Conservation (phyloP, 2,113 vertebrate species). For the Indri indri region DNA sequence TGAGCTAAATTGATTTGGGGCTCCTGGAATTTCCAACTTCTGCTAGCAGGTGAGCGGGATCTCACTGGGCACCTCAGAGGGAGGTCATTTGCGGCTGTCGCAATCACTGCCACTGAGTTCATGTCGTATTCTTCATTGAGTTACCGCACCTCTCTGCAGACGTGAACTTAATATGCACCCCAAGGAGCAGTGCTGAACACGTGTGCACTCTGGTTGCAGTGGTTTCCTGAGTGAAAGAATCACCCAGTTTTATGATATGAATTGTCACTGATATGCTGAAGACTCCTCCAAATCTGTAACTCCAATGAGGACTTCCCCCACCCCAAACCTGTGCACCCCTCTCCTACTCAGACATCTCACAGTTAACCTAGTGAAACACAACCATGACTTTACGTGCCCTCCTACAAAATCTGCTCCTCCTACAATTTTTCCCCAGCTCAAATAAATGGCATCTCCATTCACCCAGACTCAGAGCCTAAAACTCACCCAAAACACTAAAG, state of each 20-base stretch:
- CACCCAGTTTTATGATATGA: fast-evolving
- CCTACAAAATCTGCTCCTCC: not conserved
- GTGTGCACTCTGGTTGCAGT: not conserved
- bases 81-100: fast-evolving
- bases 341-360: not conserved
- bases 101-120: fast-evolving
- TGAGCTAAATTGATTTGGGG: not conserved
- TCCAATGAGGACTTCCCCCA: fast-evolving
- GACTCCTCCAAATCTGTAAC: fast-evolving
- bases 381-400: not conserved
- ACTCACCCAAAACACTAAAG: not conserved
- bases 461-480: not conserved
- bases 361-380: not conserved
- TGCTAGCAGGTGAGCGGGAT: not conserved
- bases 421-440: not conserved
- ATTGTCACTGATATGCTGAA: fast-evolving
- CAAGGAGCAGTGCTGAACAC: fast-evolving
- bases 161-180: not conserved
- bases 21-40: not conserved
- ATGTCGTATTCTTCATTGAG: not conserved
- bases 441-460: not conserved
- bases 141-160: not conserved
- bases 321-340: fast-evolving
- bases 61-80: not conserved
- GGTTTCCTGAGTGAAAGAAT: not conserved